These are phyloP conservation scores for Gymnopithys bicolor DNA, from an alignment of 2,797 vertebrate genomes.

Conservation along the genomic window DNA sequence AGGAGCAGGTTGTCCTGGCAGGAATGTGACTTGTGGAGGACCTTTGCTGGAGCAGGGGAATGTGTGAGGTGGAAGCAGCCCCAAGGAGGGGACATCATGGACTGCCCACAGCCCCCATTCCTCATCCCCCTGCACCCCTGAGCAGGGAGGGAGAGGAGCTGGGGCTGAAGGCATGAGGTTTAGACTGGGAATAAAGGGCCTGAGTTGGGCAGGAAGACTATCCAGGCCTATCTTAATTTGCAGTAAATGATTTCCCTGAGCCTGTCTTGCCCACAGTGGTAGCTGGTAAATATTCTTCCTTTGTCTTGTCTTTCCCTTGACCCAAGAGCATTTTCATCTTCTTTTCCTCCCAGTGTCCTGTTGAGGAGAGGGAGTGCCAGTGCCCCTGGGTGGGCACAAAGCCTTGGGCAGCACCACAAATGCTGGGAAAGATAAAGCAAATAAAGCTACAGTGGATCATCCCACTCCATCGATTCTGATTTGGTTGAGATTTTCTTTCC, in stretches of 20 bases:
- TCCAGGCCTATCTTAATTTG: background rate
- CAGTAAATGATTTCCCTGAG: background rate
- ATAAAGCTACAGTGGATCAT: background rate
- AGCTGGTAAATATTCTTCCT: background rate
- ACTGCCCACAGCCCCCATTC: rapidly evolving
- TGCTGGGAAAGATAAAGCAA: background rate
- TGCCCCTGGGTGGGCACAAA: background rate
- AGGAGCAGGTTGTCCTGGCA: background rate
- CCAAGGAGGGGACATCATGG: background rate
- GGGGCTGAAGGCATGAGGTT: background rate
- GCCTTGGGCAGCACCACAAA: background rate
- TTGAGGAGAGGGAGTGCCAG: background rate
- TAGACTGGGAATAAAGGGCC: too few relatives aligned
- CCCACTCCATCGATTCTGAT: background rate
- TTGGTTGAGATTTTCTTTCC: background rate
- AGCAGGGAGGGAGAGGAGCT: background rate
- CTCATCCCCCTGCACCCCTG: too few relatives aligned
- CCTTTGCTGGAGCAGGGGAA: background rate
- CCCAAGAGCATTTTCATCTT: background rate
- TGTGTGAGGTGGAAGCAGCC: background rate
- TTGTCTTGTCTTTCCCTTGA: background rate
- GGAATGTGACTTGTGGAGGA: background rate
- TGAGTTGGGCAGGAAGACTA: too few relatives aligned
- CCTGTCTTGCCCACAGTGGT: background rate
- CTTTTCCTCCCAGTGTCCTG: background rate